Base-by-base conservation (phyloP, 2,797 vertebrate species). In the Antennarius maculatus region DNA sequence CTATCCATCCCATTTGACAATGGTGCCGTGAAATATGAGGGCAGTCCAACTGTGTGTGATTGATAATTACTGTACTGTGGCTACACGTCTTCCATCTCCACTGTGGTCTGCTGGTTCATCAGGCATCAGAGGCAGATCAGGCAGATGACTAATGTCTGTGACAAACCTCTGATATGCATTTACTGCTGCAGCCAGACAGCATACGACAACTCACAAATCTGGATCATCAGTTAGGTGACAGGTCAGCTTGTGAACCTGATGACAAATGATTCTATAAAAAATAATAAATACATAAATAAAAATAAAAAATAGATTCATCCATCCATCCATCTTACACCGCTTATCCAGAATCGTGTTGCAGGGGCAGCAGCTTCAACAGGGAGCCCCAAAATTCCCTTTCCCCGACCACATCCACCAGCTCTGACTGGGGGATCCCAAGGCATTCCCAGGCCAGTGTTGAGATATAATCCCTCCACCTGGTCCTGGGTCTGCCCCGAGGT, bases 21-120 rank as follows among this genome's bases (percentile, higher is more conserved):
- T 41, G 69, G 56, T 16, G 80, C 68, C 48, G 23, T 84, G 69
- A 84, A 81, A 79, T 75, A 89, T 69, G 76, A 84, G 70, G 10
- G 15, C 16, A 17, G 65, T 65, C 66, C 61, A 61, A 53, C 71
- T 59, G 72, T 9, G 69, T 66, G 76, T 91, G 86, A 91, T 90
- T 90, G 87, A 86, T 90, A 88, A 88, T 88, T 89, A 84, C 79
- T 86, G 61, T 76, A 76, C 55, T 80, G 74, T 82, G 79, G 82
- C 74, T 39, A 77, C 79, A 81, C 54, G 80, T 71, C 85, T 83
- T 81, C 70, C 76, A 46, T 87, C 80, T 76, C 68, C 68, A 78
- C 80, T 48, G 76, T 54, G 69, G 66, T 66, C 61, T 61, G 80
- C 74, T 84, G 79, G 89, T 90, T 89, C 86, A 88, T 90, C 87